phyloP scores from a whole-genome alignment of 2,113 vertebrate genomes.

The Pungitius pungitius region DNA sequence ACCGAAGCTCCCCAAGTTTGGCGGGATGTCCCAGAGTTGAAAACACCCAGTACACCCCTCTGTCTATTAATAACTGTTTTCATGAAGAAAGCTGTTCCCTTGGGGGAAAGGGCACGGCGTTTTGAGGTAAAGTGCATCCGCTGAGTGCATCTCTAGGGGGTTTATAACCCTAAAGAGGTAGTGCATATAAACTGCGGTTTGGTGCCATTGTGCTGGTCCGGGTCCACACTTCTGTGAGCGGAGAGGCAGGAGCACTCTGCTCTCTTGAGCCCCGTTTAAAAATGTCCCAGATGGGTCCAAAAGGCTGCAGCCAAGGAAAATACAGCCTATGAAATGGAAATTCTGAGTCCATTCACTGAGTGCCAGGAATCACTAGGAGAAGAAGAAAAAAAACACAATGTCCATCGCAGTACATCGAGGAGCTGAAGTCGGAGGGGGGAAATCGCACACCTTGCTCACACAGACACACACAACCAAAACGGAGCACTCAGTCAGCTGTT shows the following conservation, averaged over 20 bases:
- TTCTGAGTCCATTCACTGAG: conserved; percentile 81
- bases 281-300: conserved; percentile 77
- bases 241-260: conserved; percentile 58
- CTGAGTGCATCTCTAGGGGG: conserved; percentile 61
- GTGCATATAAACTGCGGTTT: conserved; percentile 31
- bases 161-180: conserved; percentile 56
- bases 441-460: conserved; percentile 29
- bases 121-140: conserved; percentile 65
- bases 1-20: conserved; percentile 27
- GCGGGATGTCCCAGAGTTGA: conserved; percentile 36
- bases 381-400: conserved; percentile 28
- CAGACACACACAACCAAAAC: conserved; percentile 19
- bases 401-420: conserved; percentile 64
- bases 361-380: conserved; percentile 68
- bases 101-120: conserved; percentile 43
- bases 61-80: conserved; percentile 54
- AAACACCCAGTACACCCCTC: conserved; percentile 42
- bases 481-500: conserved; percentile 3
- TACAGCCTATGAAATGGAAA: conserved; percentile 83
- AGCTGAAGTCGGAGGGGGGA: conserved; percentile 39
- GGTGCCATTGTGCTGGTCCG: conserved; percentile 45
- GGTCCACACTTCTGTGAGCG: conserved; percentile 41
- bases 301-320: conserved; percentile 83
- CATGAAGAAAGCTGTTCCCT: conserved; percentile 42
- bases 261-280: conserved; percentile 72